These are phyloP conservation scores for Protosalanx chinensis DNA, from an alignment of 2,797 vertebrate genomes.

Conservation along the genomic window DNA sequence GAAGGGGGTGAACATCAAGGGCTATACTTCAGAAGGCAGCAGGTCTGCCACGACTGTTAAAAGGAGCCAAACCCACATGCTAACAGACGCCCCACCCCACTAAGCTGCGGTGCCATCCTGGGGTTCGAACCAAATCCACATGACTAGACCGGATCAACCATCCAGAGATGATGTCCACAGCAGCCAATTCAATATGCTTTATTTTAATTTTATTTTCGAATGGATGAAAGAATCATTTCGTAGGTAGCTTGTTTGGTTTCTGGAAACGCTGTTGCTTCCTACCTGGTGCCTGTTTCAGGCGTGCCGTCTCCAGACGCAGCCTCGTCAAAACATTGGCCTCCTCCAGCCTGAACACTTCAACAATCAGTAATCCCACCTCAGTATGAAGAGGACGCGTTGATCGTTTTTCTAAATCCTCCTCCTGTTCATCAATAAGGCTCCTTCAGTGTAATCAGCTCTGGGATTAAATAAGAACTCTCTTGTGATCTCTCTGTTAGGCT, in stretches of 20 bases:
- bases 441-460: slow-evolving; percentile 32
- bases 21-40: slow-evolving; percentile 51
- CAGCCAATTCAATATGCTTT: slow-evolving; percentile 5
- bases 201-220: too few relatives aligned
- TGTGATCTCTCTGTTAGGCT: slow-evolving; percentile 36
- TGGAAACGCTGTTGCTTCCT: slow-evolving; percentile 21
- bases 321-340: slow-evolving; percentile 24
- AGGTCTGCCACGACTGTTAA: slow-evolving; percentile 30
- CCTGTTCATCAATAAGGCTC: too few relatives aligned
- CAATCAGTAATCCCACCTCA: too few relatives aligned
- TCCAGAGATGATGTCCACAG: not conserved
- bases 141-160: slow-evolving; percentile 38
- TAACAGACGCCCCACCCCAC: slow-evolving; percentile 42
- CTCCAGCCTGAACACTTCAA: not conserved
- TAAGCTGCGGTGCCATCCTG: slow-evolving; percentile 58
- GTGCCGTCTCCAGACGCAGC: slow-evolving; percentile 52
- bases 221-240: too few relatives aligned
- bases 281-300: slow-evolving; percentile 41
- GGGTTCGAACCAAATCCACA: slow-evolving; percentile 62
- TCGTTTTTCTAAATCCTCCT: slow-evolving; percentile 33
- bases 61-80: slow-evolving; percentile 30
- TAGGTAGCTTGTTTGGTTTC: slow-evolving; percentile 24
- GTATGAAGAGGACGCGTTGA: slow-evolving; percentile 37
- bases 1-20: slow-evolving; percentile 63
- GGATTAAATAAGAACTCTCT: slow-evolving; percentile 46